Evolutionary conservation across 1,140 invertebrate genomes (phyloP).

Genomic region (Macrotrachela quadricornifera): DNA sequence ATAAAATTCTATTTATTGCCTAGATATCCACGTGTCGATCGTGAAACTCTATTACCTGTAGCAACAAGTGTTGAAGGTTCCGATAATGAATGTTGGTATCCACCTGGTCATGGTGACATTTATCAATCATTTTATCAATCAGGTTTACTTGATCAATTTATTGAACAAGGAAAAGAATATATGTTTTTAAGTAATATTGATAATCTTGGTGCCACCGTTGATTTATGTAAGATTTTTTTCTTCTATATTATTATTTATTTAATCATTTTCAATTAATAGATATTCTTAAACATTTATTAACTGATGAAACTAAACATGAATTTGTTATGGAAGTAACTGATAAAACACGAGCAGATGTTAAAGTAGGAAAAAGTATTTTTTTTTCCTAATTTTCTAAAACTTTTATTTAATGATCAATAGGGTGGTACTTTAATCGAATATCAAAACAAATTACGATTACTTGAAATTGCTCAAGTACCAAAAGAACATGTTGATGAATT

Average conservation of each 20-base stretch:
- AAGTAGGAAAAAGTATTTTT: slow-evolving; percentile 39
- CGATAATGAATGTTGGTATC: slow-evolving; percentile 51
- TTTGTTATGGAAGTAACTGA: slow-evolving; percentile 99
- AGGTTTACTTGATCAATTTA: slow-evolving; percentile 67
- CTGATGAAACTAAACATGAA: slow-evolving; percentile 36
- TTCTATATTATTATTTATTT: background rate
- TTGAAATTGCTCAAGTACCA: slow-evolving; percentile 99
- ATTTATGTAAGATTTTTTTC: slow-evolving; percentile 42
- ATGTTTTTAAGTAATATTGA: slow-evolving; percentile 98
- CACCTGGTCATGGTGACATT: slow-evolving; percentile 95
- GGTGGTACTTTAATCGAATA: slow-evolving; percentile 94
- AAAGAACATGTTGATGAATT: slow-evolving; percentile 92
- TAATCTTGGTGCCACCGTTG: slow-evolving; percentile 93
- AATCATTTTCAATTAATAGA: no score
- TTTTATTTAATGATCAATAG: slow-evolving; percentile 26
- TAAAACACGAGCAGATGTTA: slow-evolving; percentile 94
- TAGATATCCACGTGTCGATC: slow-evolving; percentile 68
- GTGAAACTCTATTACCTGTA: slow-evolving; percentile 76
- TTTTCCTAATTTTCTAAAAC: background rate
- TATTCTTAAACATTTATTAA: no score
- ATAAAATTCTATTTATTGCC: background rate
- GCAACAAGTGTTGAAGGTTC: slow-evolving; percentile 41
- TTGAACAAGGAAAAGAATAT: slow-evolving; percentile 57
- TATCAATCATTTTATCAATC: slow-evolving; percentile 86
- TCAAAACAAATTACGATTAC: slow-evolving; percentile 68